Conservation (phyloP, 2,113 vertebrate species). For the Panthera uncia region DNA sequence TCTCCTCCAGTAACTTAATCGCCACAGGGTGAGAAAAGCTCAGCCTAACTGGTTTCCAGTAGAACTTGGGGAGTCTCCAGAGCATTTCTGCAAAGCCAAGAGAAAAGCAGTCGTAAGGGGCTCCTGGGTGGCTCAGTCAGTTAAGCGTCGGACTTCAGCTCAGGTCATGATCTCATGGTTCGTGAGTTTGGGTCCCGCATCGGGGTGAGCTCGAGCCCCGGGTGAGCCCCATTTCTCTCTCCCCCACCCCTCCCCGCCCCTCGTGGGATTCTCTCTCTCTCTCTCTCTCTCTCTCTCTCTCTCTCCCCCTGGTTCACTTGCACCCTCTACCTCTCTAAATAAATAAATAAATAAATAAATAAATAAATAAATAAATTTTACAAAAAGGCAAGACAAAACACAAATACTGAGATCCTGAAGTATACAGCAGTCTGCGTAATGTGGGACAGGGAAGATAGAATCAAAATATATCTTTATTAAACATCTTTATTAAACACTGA, state of each 20-base stretch:
- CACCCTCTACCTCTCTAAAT: too few relatives aligned
- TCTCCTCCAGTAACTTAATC: not conserved
- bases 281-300: too few relatives aligned
- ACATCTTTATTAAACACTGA: not conserved
- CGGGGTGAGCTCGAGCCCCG: too few relatives aligned
- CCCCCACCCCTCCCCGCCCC: too few relatives aligned
- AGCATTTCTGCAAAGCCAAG: not conserved
- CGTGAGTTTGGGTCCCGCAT: too few relatives aligned
- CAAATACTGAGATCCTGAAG: not conserved
- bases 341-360: not conserved
- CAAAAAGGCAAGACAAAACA: not conserved
- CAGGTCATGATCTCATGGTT: too few relatives aligned
- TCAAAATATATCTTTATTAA: not conserved
- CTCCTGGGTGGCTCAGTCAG: too few relatives aligned
- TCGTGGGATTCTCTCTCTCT: too few relatives aligned
- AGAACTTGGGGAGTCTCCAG: not conserved
- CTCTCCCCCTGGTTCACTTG: too few relatives aligned
- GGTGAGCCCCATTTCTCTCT: too few relatives aligned
- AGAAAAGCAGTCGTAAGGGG: not conserved
- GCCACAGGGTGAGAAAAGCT: not conserved
- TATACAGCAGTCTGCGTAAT: not conserved
- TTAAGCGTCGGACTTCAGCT: too few relatives aligned
- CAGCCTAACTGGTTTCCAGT: not conserved
- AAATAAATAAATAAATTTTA: not conserved
- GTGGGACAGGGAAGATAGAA: not conserved